A percentile compares a stretch with the other conserved stretches of the same genome.
phyloP scores from a whole-genome alignment of 2,888 invertebrate species.

The Watsonalla binaria region DNA sequence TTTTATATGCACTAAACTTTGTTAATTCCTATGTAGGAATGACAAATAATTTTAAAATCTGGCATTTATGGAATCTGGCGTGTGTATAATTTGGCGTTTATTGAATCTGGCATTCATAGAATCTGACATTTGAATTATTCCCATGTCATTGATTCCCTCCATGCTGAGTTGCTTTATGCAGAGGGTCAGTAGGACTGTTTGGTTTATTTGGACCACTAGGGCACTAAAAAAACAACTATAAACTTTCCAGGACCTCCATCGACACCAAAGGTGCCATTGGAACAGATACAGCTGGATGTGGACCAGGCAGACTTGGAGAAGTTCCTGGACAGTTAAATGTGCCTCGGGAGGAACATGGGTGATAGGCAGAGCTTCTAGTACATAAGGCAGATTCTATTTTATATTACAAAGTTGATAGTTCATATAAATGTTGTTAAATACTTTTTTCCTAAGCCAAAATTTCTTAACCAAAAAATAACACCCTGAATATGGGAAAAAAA shows the following conservation, averaged over 20 bases:
- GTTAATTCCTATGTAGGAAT: too few relatives aligned
- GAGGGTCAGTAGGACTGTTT: too few relatives aligned
- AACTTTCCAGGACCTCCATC: constrained; percentile 40
- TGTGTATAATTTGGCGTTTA: too few relatives aligned
- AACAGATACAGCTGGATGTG: constrained; percentile 64
- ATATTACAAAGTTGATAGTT: constrained; percentile 41
- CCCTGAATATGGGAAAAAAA: constrained; percentile 37
- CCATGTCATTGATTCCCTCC: too few relatives aligned
- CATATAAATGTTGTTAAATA: constrained; percentile 45
- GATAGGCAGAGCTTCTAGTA: constrained; percentile 44
- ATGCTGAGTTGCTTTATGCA: too few relatives aligned
- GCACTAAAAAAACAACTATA: background rate
- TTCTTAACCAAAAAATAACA: constrained; percentile 32
- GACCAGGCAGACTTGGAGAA: constrained; percentile 58
- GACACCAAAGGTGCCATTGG: constrained; percentile 48
- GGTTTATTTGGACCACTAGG: too few relatives aligned
- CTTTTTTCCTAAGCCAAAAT: constrained; percentile 9
- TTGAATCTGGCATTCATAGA: too few relatives aligned
- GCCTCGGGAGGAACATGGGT: constrained; percentile 5
- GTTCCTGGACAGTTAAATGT: constrained; percentile 60
- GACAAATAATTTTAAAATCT: too few relatives aligned
- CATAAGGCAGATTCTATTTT: constrained; percentile 33
- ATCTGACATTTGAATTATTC: too few relatives aligned
- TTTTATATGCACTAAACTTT: too few relatives aligned
- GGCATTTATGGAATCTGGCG: too few relatives aligned